These are phyloP conservation scores for Pleuronectes platessa DNA, from an alignment of 2,113 vertebrate species.

Conservation along the genomic window DNA sequence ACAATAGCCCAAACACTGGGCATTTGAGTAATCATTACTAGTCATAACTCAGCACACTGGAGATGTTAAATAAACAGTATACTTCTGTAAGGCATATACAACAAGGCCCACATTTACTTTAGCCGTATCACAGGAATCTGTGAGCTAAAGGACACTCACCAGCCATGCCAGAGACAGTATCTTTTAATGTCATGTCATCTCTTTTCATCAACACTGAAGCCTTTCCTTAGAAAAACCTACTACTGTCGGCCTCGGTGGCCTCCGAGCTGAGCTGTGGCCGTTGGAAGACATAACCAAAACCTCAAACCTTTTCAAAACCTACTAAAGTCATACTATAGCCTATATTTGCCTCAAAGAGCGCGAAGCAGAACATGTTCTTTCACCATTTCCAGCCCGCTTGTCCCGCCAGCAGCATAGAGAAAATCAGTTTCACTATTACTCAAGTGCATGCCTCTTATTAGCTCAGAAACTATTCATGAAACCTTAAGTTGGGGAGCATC, in stretches of 20 bases:
- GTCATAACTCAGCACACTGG: conserved; percentile 83
- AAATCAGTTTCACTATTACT: conserved; percentile 19
- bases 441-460: conserved; percentile 36
- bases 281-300: conserved; percentile 52
- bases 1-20: conserved; percentile 83
- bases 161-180: conserved; percentile 65
- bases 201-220: conserved; percentile 53
- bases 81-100: conserved; percentile 84
- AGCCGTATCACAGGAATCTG: conserved; percentile 83
- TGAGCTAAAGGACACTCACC: conserved; percentile 78
- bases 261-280: conserved; percentile 50
- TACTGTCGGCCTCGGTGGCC: conserved; percentile 62
- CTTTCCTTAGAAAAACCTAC: conserved; percentile 40
- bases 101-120: conserved; percentile 84
- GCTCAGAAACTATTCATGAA: conserved; percentile 68
- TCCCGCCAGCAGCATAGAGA: conserved; percentile 2
- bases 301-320: conserved; percentile 25
- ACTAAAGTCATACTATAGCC: neutral
- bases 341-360: conserved; percentile 5
- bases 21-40: conserved; percentile 85
- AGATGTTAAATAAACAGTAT: conserved; percentile 87
- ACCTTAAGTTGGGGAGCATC: conserved; percentile 55
- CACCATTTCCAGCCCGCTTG: neutral
- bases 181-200: conserved; percentile 68
- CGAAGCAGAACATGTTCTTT: neutral